Evolutionary conservation across 2,888 invertebrate species (phyloP).

Genomic region (Cosmorhoe ocellata): DNA sequence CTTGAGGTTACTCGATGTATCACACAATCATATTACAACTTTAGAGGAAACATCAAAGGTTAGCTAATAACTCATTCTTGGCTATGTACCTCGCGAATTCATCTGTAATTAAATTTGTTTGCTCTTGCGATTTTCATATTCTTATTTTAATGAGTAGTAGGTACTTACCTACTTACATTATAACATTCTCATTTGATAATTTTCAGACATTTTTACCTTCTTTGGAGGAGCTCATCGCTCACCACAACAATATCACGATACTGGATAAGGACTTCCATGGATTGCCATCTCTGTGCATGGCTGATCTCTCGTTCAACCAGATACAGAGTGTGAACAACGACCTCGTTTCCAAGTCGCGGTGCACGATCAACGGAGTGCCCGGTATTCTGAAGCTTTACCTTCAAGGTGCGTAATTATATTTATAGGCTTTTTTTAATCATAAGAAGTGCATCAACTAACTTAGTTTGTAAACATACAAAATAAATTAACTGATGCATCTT

Average conservation of each 20-base stretch:
- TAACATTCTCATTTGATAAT: constrained; percentile 15
- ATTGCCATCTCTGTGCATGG: constrained; percentile 90
- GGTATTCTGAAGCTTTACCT: constrained; percentile 89
- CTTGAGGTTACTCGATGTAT: constrained; percentile 88
- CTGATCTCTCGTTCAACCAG: constrained; percentile 89
- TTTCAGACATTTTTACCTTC: constrained; percentile 90
- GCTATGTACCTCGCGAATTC: neutral
- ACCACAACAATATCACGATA: constrained; percentile 88
- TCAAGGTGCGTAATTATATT: constrained; percentile 82
- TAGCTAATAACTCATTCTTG: constrained; percentile 28
- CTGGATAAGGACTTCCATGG: constrained; percentile 92
- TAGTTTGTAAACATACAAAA: too few relatives aligned
- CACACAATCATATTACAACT: constrained; percentile 88
- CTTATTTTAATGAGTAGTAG: neutral
- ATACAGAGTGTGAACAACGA: constrained; percentile 88
- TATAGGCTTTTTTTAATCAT: too few relatives aligned
- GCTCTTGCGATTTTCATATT: constrained; percentile 11
- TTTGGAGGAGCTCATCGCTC: constrained; percentile 88
- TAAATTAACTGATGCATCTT: too few relatives aligned
- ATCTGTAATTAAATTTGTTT: too few relatives aligned
- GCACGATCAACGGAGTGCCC: constrained; percentile 90
- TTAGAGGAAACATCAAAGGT: constrained; percentile 93
- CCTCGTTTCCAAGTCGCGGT: constrained; percentile 90
- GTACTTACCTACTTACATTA: too few relatives aligned
- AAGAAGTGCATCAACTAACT: too few relatives aligned